Conservation (phyloP, 2,797 vertebrate genomes). For the Erithacus rubecula region DNA sequence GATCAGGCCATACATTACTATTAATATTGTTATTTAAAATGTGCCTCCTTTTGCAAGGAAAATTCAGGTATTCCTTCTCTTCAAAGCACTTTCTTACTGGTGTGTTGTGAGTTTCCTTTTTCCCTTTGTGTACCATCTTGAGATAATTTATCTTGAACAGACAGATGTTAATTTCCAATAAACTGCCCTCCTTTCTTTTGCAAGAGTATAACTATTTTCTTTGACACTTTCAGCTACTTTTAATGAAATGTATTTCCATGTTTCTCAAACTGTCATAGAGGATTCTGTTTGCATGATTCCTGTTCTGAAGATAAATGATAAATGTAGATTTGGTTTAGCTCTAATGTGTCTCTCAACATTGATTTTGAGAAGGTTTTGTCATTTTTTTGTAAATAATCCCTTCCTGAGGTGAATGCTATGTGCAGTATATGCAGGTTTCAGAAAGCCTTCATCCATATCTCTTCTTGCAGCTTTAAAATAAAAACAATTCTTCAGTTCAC, state of each 20-base stretch:
- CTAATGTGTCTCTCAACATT: neutral
- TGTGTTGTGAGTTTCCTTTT: neutral
- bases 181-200: neutral
- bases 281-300: neutral
- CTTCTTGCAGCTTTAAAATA: neutral
- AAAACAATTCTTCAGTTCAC: neutral
- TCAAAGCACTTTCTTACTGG: neutral
- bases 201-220: neutral
- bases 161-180: neutral
- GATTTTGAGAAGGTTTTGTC: neutral
- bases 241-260: neutral
- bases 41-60: neutral
- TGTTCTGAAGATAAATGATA: neutral
- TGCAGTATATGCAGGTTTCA: neutral
- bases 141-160: neutral
- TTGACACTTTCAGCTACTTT: neutral
- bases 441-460: neutral
- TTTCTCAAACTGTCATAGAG: neutral
- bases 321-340: neutral
- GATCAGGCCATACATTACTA: neutral
- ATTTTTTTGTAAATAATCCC: neutral
- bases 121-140: neutral
- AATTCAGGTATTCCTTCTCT: neutral
- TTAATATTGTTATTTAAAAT: neutral
- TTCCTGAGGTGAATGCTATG: neutral